Conservation (phyloP, 2,113 vertebrate genomes). For the Saccopteryx leptura region DNA sequence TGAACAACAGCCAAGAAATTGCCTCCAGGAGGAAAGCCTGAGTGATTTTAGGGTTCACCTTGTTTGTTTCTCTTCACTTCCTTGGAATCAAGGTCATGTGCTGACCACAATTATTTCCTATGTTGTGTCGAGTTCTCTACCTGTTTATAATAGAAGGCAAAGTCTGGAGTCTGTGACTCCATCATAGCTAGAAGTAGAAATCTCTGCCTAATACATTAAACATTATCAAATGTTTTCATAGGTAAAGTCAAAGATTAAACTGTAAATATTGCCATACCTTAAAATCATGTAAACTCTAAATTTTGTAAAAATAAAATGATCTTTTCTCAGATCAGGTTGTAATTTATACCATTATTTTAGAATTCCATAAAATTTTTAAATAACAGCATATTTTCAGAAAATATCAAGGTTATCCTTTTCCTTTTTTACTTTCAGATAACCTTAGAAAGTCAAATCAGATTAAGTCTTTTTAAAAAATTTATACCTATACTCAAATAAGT, state of each 20-base stretch:
- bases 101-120: background rate
- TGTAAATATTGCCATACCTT: conserved; percentile 31
- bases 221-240: conserved; percentile 19
- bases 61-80: background rate
- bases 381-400: conserved; percentile 47
- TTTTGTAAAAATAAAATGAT: conserved; percentile 44
- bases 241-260: conserved; percentile 30
- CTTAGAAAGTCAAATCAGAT: conserved; percentile 35
- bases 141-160: conserved; percentile 30
- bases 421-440: conserved; percentile 53
- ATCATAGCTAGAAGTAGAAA: background rate
- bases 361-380: conserved; percentile 30
- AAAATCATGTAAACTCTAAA: conserved; percentile 3
- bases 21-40: background rate
- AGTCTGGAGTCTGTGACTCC: background rate
- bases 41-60: conserved; percentile 24
- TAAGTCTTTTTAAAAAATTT: conserved; percentile 2
- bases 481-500: background rate
- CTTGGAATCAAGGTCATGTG: background rate
- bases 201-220: background rate
- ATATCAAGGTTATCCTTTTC: background rate
- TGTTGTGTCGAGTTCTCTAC: background rate
- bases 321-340: background rate
- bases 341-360: conserved; percentile 43
- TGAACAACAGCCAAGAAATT: conserved; percentile 2